These are phyloP conservation scores for Nerophis ophidion DNA, from an alignment of 2,113 vertebrate species.

Conservation along the genomic window DNA sequence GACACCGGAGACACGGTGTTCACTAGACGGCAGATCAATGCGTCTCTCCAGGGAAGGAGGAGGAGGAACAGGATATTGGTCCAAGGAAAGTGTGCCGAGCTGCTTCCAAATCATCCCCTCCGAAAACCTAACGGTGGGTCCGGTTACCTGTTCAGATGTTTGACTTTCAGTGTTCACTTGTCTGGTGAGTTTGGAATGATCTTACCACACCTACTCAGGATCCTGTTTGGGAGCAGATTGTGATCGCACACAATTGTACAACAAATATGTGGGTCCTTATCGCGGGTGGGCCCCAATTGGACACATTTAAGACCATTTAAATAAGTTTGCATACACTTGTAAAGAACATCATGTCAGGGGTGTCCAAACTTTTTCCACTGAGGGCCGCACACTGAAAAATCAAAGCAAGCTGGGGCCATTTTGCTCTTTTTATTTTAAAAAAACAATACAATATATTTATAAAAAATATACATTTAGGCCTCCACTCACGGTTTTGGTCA, in stretches of 20 bases:
- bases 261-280: conserved; percentile 17
- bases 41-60: conserved; percentile 60
- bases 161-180: conserved; percentile 65
- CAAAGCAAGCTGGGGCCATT: too few relatives aligned
- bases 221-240: conserved; percentile 38
- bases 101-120: conserved; percentile 65
- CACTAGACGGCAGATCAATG: conserved; percentile 68
- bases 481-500: too few relatives aligned
- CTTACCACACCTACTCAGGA: conserved; percentile 37
- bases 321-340: too few relatives aligned
- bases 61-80: conserved; percentile 68
- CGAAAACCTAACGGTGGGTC: conserved; percentile 58
- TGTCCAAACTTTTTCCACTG: too few relatives aligned
- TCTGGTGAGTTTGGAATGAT: conserved; percentile 50
- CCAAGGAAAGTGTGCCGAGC: conserved; percentile 64
- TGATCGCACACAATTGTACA: conserved; percentile 30
- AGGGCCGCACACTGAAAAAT: too few relatives aligned
- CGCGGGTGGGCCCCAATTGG: neutral
- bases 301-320: too few relatives aligned
- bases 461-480: too few relatives aligned
- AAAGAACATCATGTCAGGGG: too few relatives aligned
- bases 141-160: conserved; percentile 73
- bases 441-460: too few relatives aligned
- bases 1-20: conserved; percentile 65
- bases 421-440: too few relatives aligned